A percentile compares a stretch with the other conserved stretches of the same genome.
Evolutionary conservation across 2,888 invertebrate genomes (phyloP).

Genomic region (Orchesella flavescens): DNA sequence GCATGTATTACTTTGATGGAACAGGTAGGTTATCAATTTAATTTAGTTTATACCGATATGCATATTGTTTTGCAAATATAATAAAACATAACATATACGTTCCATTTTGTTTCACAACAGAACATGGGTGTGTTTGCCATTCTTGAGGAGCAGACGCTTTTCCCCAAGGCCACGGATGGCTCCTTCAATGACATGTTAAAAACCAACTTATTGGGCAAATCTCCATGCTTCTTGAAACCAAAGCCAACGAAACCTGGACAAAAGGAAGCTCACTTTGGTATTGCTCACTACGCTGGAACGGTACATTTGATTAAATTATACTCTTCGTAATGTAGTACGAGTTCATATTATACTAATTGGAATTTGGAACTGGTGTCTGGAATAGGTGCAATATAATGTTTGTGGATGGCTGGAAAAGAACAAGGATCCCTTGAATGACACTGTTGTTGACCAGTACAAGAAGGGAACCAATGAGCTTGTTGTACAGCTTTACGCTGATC

Average conservation of each 20-base stretch:
- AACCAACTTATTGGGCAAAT: constrained; percentile 65
- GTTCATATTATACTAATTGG: too few species aligned
- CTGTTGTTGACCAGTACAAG: constrained; percentile 76
- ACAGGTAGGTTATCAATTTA: constrained; percentile 74
- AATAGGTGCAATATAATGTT: constrained; percentile 60
- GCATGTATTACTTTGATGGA: constrained; percentile 97
- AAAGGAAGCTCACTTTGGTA: constrained; percentile 65
- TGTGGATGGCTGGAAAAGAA: constrained; percentile 76
- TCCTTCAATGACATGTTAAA: constrained; percentile 67
- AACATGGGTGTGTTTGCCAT: constrained; percentile 68
- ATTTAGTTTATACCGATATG: too few species aligned
- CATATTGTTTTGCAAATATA: too few species aligned
- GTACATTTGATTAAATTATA: too few species aligned
- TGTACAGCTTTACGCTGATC: constrained; percentile 74
- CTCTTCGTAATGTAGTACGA: too few species aligned
- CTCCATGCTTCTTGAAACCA: constrained; percentile 65
- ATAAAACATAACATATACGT: too few species aligned
- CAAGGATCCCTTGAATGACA: constrained; percentile 79
- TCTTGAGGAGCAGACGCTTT: constrained; percentile 74
- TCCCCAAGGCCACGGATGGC: constrained; percentile 79
- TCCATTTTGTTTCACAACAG: constrained; percentile 14
- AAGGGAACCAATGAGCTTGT: constrained; percentile 74
- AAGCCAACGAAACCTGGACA: constrained; percentile 65
- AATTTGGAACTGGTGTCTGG: too few species aligned
- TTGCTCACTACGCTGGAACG: constrained; percentile 67